Percentiles rank a stretch among this genome's conserved stretches.
phyloP scores from a whole-genome alignment of 2,113 vertebrate genomes.

The Myiozetetes cayanensis region DNA sequence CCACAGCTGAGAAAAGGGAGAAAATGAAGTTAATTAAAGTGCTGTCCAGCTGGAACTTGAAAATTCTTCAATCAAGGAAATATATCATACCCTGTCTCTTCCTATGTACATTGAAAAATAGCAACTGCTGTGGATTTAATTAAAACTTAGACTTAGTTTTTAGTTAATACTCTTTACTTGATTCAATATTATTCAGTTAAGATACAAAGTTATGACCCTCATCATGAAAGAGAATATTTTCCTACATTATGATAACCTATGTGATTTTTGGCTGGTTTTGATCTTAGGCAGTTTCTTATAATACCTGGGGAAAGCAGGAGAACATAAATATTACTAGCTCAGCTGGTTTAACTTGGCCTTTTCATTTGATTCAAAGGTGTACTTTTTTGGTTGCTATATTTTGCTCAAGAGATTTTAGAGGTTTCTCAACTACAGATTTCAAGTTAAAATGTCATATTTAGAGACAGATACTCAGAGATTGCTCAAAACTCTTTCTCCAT shows the following conservation, averaged over 20 bases:
- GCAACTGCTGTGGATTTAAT: conserved; percentile 54
- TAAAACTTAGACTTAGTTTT: conserved; percentile 47
- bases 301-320: neutral
- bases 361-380: neutral
- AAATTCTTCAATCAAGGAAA: conserved; percentile 24
- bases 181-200: conserved; percentile 50
- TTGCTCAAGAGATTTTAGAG: neutral
- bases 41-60: conserved; percentile 50
- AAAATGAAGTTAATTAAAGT: conserved; percentile 57
- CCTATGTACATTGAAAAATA: conserved; percentile 25
- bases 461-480: neutral
- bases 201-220: neutral
- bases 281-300: neutral
- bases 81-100: conserved; percentile 24
- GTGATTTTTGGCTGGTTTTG: neutral
- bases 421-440: neutral
- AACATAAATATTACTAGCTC: neutral
- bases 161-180: conserved; percentile 21
- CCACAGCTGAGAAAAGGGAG: conserved; percentile 20
- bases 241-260: neutral
- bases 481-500: neutral
- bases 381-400: neutral
- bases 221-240: neutral
- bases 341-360: neutral
- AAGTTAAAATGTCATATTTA: neutral